Evolutionary conservation across 2,888 invertebrate species (phyloP).

Genomic region (Clitarchus hookeri): DNA sequence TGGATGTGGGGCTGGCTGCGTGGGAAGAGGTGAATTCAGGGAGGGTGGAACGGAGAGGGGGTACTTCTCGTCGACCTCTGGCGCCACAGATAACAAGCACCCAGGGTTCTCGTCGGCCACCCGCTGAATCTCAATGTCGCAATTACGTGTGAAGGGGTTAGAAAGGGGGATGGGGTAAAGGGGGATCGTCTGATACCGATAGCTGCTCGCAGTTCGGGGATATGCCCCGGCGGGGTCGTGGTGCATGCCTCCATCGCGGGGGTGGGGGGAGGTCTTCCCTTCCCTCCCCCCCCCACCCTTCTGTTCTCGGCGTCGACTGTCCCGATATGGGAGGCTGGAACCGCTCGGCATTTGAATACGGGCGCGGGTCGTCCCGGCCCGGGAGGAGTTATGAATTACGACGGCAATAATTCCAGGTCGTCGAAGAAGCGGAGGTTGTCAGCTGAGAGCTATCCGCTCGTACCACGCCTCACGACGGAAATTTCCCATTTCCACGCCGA

Average conservation of each 20-base stretch:
- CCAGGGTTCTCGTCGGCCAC: background rate
- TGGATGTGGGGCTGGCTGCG: background rate
- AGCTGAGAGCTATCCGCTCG: background rate
- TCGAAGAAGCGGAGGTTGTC: background rate
- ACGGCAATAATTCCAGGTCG: background rate
- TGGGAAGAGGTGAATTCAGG: background rate
- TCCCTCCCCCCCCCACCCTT: too few species aligned
- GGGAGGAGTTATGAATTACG: background rate
- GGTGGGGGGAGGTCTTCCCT: background rate
- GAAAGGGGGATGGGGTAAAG: background rate
- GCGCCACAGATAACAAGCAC: background rate
- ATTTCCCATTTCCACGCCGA: too few species aligned
- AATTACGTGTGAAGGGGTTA: background rate
- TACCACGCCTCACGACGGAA: too few species aligned
- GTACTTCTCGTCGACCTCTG: background rate
- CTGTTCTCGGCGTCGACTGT: background rate
- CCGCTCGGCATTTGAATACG: background rate
- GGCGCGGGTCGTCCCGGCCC: background rate
- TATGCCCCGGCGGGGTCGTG: background rate
- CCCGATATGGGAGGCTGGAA: background rate
- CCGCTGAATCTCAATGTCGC: conserved; percentile 10
- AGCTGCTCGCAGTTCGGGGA: background rate
- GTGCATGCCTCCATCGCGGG: background rate
- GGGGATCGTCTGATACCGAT: background rate
- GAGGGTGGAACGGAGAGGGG: background rate